Evolutionary conservation across 2,888 invertebrate genomes (phyloP).

Genomic region (Augiades crinisus): DNA sequence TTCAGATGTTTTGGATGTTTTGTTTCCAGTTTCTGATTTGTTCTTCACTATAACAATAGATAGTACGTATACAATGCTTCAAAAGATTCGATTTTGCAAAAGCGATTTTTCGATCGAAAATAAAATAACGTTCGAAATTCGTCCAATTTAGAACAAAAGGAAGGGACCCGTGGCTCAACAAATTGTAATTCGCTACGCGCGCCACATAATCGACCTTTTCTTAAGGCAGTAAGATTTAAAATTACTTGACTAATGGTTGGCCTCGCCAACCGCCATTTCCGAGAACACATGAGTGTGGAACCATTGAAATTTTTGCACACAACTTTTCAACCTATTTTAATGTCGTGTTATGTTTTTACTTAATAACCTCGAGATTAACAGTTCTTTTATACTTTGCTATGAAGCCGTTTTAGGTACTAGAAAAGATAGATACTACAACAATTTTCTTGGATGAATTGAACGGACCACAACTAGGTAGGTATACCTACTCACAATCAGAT

Average conservation of each 20-base stretch:
- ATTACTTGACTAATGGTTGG: background rate
- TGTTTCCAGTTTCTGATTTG: too few species aligned
- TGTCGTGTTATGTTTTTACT: slow-evolving; percentile 3
- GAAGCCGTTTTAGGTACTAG: too few species aligned
- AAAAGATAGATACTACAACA: too few species aligned
- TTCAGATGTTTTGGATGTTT: too few species aligned
- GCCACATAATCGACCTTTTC: slow-evolving; percentile 1
- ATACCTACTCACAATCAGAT: too few species aligned
- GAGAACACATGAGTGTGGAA: slow-evolving; percentile 30
- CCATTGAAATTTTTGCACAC: slow-evolving; percentile 34
- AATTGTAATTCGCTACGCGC: slow-evolving; percentile 26
- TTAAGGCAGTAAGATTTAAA: background rate
- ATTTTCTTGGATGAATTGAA: too few species aligned
- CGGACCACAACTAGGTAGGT: too few species aligned
- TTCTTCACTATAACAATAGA: too few species aligned
- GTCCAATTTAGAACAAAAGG: slow-evolving; percentile 63
- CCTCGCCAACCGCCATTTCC: slow-evolving; percentile 27
- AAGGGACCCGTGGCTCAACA: slow-evolving; percentile 44
- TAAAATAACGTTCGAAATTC: slow-evolving; percentile 42
- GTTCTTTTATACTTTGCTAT: too few species aligned
- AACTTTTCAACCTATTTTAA: slow-evolving; percentile 25
- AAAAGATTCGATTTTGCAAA: slow-evolving; percentile 10
- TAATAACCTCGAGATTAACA: background rate
- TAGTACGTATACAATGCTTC: background rate
- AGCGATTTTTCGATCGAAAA: slow-evolving; percentile 19